These are phyloP conservation scores for Poeciliopsis infans DNA, from an alignment of 2,797 vertebrate genomes.

Conservation along the genomic window DNA sequence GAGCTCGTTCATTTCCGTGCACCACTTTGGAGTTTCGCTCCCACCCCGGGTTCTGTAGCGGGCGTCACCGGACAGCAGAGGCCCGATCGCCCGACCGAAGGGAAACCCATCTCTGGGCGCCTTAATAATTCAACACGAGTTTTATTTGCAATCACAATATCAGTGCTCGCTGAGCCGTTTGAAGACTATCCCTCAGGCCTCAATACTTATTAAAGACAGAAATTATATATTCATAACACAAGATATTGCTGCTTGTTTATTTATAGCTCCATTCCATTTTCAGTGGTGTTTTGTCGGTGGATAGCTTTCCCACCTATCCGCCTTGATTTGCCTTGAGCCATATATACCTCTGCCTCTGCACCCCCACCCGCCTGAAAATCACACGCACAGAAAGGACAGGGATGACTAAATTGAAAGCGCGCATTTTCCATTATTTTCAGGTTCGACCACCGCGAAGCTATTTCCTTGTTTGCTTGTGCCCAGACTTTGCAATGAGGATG, in stretches of 20 bases:
- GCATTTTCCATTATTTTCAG: constrained; percentile 84
- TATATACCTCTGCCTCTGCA: constrained; percentile 48
- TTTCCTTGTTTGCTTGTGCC: constrained; percentile 77
- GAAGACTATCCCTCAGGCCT: constrained; percentile 85
- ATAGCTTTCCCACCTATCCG: constrained; percentile 85
- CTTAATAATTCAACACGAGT: constrained; percentile 84
- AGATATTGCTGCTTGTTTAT: constrained; percentile 96
- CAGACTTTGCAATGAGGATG: constrained; percentile 67
- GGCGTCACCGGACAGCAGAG: constrained; percentile 45
- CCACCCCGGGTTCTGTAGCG: constrained; percentile 30
- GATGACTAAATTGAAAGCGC: constrained; percentile 85
- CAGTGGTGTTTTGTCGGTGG: constrained; percentile 88
- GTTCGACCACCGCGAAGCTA: constrained; percentile 76
- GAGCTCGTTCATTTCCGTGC: not conserved
- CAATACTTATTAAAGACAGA: constrained; percentile 90
- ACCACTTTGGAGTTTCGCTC: constrained; percentile 22
- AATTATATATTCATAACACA: constrained; percentile 96
- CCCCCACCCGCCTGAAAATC: not conserved
- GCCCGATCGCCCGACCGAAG: constrained; percentile 58
- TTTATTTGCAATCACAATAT: constrained; percentile 82
- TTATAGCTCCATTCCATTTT: constrained; percentile 90
- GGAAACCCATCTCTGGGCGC: constrained; percentile 63
- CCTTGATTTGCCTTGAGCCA: constrained; percentile 82
- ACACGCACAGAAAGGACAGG: constrained; percentile 55
- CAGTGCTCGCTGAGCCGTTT: constrained; percentile 85